Conservation (phyloP, 1,140 invertebrate genomes). For the Pomacea maculata region DNA sequence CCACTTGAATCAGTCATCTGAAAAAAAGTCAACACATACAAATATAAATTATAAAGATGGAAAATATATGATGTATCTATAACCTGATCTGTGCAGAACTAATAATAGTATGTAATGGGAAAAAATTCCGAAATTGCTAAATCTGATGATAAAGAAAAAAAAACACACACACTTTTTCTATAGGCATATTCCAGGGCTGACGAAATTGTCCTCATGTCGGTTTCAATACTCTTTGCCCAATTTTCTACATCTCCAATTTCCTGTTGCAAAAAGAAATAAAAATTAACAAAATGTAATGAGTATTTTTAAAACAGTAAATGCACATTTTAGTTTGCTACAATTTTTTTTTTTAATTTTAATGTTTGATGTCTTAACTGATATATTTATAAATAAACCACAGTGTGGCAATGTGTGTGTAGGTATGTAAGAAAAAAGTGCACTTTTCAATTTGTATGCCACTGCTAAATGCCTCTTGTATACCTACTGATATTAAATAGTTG, state of each 20-base stretch:
- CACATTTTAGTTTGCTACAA: too few species aligned
- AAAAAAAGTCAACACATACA: neutral
- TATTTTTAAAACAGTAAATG: too few species aligned
- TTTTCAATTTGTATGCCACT: too few species aligned
- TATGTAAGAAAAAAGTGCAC: too few species aligned
- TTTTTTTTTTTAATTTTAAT: too few species aligned
- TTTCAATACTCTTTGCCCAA: constrained; percentile 97
- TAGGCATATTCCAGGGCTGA: constrained; percentile 94
- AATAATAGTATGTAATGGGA: too few species aligned
- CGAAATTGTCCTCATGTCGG: constrained; percentile 92
- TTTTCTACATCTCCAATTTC: constrained; percentile 99
- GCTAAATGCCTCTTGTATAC: too few species aligned
- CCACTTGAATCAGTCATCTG: constrained; percentile 1
- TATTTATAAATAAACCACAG: too few species aligned
- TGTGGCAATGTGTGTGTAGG: too few species aligned
- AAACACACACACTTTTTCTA: constrained; percentile 74
- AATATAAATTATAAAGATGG: neutral
- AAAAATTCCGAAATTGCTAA: neutral
- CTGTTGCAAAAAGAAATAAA: constrained; percentile 52
- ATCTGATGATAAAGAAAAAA: neutral
- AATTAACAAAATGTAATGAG: neutral
- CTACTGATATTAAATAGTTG: neutral
- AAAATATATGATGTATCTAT: too few species aligned
- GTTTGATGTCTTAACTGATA: too few species aligned
- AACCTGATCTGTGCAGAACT: too few species aligned